Conservation (phyloP, 1,140 invertebrate species). For the Pemphigus obesinymphae region DNA sequence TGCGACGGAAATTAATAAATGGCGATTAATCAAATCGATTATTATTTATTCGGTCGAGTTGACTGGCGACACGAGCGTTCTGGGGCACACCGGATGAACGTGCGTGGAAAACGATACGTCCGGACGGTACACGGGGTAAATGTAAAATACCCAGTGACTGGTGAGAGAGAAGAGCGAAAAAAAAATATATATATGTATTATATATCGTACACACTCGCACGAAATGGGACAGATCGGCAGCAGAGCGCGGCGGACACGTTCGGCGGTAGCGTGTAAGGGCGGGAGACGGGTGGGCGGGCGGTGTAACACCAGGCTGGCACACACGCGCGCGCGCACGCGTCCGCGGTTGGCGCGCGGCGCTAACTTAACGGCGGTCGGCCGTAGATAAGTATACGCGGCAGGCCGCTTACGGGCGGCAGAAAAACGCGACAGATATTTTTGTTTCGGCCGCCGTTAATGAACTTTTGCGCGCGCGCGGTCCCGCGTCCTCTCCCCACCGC, state of each 20-base stretch:
- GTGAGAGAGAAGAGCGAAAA: slow-evolving; percentile 1
- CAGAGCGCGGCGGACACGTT: neutral
- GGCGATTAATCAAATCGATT: neutral
- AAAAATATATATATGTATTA: neutral
- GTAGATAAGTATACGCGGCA: neutral
- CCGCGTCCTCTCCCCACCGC: neutral
- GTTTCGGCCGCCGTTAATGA: no score
- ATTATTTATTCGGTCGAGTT: neutral
- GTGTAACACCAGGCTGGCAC: neutral
- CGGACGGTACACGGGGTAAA: neutral
- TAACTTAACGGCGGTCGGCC: neutral
- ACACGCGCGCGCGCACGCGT: neutral
- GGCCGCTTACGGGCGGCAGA: no score
- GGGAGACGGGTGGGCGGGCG: neutral
- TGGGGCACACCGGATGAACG: neutral
- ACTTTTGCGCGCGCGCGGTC: neutral
- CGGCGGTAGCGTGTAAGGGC: neutral
- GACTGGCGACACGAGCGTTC: neutral
- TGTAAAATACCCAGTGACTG: no score
- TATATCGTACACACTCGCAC: neutral
- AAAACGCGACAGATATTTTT: no score
- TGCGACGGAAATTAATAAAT: neutral
- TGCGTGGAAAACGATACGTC: slow-evolving; percentile 2
- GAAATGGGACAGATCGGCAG: slow-evolving; percentile 25
- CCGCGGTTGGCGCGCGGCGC: neutral